A percentile compares a stretch with the other conserved stretches of the same genome.
Conservation (phyloP, 2,888 invertebrate genomes). For the Diplazon laetatorius region DNA sequence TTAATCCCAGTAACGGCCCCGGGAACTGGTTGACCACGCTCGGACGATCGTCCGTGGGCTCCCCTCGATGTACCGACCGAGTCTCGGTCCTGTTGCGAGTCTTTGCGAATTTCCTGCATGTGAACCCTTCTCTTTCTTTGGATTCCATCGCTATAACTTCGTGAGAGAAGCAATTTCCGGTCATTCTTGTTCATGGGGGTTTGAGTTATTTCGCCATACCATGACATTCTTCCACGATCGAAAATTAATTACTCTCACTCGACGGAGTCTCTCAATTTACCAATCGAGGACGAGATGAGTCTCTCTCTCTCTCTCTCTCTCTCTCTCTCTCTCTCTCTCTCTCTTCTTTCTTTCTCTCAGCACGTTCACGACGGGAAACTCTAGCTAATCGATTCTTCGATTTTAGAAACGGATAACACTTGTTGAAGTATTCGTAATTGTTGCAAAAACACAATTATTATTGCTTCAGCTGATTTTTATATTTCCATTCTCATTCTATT, state of each 20-base stretch:
- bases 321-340: too few species aligned
- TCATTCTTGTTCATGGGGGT: conserved; percentile 10
- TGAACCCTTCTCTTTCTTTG: conserved; percentile 1
- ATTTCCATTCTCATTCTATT: too few species aligned
- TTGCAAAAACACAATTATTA: conserved; percentile 3
- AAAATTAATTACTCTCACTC: conserved; percentile 25
- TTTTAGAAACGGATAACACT: conserved; percentile 35
- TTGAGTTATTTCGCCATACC: conserved; percentile 22
- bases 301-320: too few species aligned
- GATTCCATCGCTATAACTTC: conserved; percentile 7
- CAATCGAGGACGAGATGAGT: too few species aligned
- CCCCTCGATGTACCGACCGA: too few species aligned
- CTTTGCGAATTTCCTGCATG: too few species aligned
- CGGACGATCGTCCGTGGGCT: too few species aligned
- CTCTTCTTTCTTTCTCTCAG: too few species aligned
- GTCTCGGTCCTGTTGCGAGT: too few species aligned
- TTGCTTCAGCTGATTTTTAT: too few species aligned
- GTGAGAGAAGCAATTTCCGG: background rate
- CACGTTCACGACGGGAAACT: background rate
- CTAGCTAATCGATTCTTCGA: conserved; percentile 35
- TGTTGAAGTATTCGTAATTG: conserved; percentile 38
- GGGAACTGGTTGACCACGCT: too few species aligned
- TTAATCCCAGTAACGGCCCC: too few species aligned
- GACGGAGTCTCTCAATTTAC: conserved; percentile 27
- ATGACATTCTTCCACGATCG: background rate